These are phyloP conservation scores for Halictus rubicundus DNA, from an alignment of 1,140 invertebrate genomes.

Conservation along the genomic window DNA sequence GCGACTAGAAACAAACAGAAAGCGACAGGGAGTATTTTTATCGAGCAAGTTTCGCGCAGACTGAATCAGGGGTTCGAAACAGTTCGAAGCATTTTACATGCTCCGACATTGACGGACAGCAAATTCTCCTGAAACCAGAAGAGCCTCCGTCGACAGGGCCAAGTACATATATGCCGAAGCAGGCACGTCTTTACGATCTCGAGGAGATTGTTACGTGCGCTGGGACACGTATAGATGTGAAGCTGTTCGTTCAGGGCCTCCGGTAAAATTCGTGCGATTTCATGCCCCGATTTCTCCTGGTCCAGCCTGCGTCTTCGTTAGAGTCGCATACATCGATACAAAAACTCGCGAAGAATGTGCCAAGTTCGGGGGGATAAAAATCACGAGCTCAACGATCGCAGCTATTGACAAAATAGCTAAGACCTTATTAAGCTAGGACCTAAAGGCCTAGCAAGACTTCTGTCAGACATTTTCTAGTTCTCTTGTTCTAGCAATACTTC, in stretches of 20 bases:
- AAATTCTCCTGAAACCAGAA: neutral
- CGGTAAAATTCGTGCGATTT: constrained; percentile 24
- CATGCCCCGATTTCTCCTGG: neutral
- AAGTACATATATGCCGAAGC: neutral
- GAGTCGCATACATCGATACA: neutral
- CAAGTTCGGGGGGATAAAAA: too few relatives aligned
- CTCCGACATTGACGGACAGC: neutral
- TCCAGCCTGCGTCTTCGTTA: neutral
- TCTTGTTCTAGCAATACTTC: too few relatives aligned
- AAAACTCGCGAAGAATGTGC: too few relatives aligned
- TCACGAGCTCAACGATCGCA: too few relatives aligned
- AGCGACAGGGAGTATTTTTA: too few relatives aligned
- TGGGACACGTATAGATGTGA: constrained; percentile 12
- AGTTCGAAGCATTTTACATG: neutral
- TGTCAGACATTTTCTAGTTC: too few relatives aligned
- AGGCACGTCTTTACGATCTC: neutral
- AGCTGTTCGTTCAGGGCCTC: neutral
- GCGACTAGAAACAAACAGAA: too few relatives aligned
- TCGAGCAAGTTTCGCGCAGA: too few relatives aligned
- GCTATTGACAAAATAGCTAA: too few relatives aligned
- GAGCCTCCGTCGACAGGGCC: neutral
- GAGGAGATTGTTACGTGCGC: constrained; percentile 33
- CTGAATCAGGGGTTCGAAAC: neutral
- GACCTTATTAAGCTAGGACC: too few relatives aligned
- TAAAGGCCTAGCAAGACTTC: too few relatives aligned